Percentiles rank a stretch among this genome's conserved stretches.
Conservation (phyloP, 2,888 invertebrate genomes). For the Euplagia quadripunctaria region DNA sequence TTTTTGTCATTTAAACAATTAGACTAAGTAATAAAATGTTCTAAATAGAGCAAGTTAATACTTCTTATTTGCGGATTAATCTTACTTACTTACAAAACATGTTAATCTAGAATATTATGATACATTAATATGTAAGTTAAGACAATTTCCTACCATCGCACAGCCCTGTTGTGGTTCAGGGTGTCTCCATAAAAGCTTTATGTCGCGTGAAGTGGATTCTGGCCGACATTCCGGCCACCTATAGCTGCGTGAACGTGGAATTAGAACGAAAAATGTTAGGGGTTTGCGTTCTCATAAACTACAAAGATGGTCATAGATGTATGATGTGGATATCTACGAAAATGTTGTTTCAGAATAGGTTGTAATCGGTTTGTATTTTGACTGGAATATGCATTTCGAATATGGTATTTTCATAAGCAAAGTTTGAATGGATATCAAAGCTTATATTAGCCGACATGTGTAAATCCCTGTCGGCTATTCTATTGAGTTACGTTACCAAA, state of each 20-base stretch:
- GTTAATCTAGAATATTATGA: too few relatives aligned
- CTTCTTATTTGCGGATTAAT: too few relatives aligned
- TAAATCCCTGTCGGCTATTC: not conserved
- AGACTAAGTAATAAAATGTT: too few relatives aligned
- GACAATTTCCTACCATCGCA: not conserved
- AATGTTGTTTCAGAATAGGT: conserved; percentile 2
- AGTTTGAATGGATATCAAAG: not conserved
- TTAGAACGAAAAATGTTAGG: conserved; percentile 54
- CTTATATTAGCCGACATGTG: not conserved
- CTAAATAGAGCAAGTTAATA: too few relatives aligned
- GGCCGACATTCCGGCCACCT: conserved; percentile 56
- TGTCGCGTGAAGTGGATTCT: conserved; percentile 73
- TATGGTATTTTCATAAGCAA: not conserved
- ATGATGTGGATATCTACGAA: conserved; percentile 2
- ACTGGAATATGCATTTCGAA: too few relatives aligned
- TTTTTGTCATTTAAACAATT: too few relatives aligned
- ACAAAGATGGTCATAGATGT: conserved; percentile 27
- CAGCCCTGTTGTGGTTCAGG: conserved; percentile 52
- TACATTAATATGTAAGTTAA: too few relatives aligned
- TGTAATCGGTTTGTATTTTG: not conserved
- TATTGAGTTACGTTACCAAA: not conserved
- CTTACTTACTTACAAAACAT: too few relatives aligned
- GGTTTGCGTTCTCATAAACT: conserved; percentile 49
- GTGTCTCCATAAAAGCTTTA: conserved; percentile 80
- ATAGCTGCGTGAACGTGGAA: conserved; percentile 51